Evolutionary conservation across 2,113 vertebrate species (phyloP).

Genomic region (Lepus timidus): DNA sequence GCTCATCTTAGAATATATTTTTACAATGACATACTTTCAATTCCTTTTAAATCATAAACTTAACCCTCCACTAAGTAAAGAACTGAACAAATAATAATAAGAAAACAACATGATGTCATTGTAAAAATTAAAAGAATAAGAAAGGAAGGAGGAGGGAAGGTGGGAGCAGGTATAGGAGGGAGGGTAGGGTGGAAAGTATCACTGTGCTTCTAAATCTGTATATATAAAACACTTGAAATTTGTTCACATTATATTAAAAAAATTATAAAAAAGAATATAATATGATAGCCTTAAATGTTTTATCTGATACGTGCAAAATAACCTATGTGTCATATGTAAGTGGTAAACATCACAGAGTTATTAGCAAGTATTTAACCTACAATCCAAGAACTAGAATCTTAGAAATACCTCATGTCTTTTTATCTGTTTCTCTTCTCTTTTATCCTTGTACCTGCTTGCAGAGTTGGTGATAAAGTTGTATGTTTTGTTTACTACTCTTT

Average conservation of each 20-base stretch:
- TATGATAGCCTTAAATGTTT: constrained; percentile 27
- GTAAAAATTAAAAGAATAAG: too few species aligned
- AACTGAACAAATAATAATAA: too few species aligned
- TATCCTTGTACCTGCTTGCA: neutral
- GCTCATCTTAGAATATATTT: neutral
- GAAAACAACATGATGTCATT: too few species aligned
- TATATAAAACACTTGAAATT: too few species aligned
- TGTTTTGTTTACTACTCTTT: constrained; percentile 30
- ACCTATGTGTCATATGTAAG: neutral
- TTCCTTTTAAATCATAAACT: too few species aligned
- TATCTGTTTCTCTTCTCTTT: neutral
- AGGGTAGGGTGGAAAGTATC: too few species aligned
- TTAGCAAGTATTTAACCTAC: neutral
- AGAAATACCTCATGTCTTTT: neutral
- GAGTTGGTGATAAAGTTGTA: neutral
- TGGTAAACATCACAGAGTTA: neutral
- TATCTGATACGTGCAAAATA: neutral
- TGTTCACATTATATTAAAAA: too few species aligned
- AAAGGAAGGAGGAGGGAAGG: too few species aligned
- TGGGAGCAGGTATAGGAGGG: too few species aligned
- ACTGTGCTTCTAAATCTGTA: too few species aligned
- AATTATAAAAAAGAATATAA: neutral
- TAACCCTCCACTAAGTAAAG: too few species aligned
- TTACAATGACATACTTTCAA: too few species aligned
- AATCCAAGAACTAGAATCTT: neutral